A percentile compares a stretch with the other conserved stretches of the same genome.
These are phyloP conservation scores for Ernsta delagoae DNA, from an alignment of 2,888 invertebrate genomes.

Conservation along the genomic window DNA sequence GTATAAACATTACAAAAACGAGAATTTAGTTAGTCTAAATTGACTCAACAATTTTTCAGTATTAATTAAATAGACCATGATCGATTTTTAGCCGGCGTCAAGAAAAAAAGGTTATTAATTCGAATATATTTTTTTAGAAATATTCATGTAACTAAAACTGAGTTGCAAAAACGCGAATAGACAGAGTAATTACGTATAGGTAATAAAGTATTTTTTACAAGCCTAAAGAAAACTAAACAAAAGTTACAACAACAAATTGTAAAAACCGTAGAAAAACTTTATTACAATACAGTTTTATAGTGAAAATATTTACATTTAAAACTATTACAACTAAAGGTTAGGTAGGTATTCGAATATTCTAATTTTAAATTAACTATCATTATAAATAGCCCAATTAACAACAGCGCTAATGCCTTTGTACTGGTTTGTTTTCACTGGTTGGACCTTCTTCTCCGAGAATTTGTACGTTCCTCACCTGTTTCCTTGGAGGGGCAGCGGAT, in stretches of 20 bases:
- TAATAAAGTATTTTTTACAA: no score
- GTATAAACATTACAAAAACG: neutral
- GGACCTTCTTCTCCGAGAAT: conserved; percentile 87
- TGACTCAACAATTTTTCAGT: no score
- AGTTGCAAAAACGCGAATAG: no score
- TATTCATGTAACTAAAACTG: no score
- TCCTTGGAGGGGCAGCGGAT: conserved; percentile 79
- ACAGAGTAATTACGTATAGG: no score
- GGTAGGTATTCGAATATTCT: conserved; percentile 27
- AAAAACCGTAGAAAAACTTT: conserved; percentile 25
- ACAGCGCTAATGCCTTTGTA: conserved; percentile 56
- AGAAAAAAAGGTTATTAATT: no score
- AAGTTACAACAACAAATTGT: neutral
- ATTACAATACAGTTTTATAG: conserved; percentile 32
- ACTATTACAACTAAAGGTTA: conserved; percentile 36
- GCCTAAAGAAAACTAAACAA: neutral
- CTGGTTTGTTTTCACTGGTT: conserved; percentile 58
- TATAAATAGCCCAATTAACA: conserved; percentile 38
- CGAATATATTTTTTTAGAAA: no score
- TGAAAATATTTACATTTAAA: conserved; percentile 39
- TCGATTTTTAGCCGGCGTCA: no score
- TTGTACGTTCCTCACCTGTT: conserved; percentile 89
- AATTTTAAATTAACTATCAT: conserved; percentile 33
- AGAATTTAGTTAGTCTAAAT: neutral
- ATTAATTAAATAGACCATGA: no score